Percentiles rank a stretch among this genome's conserved stretches.
phyloP scores from a whole-genome alignment of 2,888 invertebrate genomes.

The Zaprionus obscuricornis region DNA sequence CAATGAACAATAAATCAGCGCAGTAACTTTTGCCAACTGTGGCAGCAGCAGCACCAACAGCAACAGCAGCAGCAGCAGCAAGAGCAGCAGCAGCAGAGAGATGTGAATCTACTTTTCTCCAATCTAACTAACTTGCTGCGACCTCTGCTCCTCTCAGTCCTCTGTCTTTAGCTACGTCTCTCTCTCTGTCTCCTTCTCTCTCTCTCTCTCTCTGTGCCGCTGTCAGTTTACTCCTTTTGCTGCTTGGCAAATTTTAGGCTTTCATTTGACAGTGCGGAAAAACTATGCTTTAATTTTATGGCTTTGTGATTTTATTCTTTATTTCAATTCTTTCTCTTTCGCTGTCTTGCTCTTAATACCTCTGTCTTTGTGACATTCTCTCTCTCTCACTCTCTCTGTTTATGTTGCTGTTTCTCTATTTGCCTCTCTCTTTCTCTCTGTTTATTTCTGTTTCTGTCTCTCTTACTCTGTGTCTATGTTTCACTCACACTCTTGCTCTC shows the following conservation, averaged over 20 bases:
- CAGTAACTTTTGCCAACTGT: constrained; percentile 19
- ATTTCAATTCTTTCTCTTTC: constrained; percentile 8
- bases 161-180: too few species aligned
- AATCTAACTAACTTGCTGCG: too few species aligned
- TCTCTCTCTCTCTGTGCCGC: too few species aligned
- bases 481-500: constrained; percentile 5
- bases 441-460: too few species aligned
- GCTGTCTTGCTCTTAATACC: too few species aligned
- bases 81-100: too few species aligned
- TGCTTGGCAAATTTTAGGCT: constrained; percentile 1
- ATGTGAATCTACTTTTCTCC: too few species aligned
- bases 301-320: constrained; percentile 38
- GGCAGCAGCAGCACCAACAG: background rate
- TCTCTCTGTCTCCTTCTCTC: too few species aligned
- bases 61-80: background rate
- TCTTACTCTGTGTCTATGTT: too few species aligned
- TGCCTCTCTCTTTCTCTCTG: background rate
- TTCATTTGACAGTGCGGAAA: constrained; percentile 8
- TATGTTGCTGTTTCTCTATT: background rate
- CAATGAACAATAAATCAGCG: constrained; percentile 43
- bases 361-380: constrained; percentile 6
- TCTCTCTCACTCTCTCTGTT: background rate
- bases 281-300: constrained; percentile 43
- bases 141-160: too few species aligned
- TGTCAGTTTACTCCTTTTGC: too few species aligned